Evolutionary conservation across 2,113 vertebrate species (phyloP).

Genomic region (Edolisoma coerulescens): DNA sequence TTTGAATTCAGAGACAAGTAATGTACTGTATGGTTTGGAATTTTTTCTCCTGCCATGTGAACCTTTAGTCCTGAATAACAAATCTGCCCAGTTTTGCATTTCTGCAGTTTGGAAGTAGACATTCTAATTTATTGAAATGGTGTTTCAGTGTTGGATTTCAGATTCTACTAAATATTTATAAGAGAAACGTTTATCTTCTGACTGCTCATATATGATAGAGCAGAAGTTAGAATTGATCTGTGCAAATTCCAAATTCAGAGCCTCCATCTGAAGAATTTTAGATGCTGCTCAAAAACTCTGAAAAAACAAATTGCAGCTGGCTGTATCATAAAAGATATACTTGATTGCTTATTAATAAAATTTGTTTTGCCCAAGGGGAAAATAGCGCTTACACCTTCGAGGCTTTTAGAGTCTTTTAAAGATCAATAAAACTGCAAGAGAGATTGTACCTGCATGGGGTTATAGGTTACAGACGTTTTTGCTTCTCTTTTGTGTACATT

Average conservation of each 20-base stretch:
- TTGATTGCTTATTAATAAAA: not conserved
- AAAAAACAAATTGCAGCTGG: not conserved
- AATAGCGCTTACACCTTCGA: not conserved
- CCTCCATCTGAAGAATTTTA: not conserved
- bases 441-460: not conserved
- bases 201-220: not conserved
- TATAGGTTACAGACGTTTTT: not conserved
- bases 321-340: not conserved
- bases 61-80: not conserved
- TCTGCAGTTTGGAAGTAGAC: not conserved
- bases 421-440: not conserved
- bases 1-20: not conserved
- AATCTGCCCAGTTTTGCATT: not conserved
- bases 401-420: not conserved
- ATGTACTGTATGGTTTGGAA: not conserved
- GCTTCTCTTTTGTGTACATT: rapidly evolving
- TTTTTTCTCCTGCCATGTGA: not conserved
- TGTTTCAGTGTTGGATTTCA: not conserved
- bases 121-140: not conserved
- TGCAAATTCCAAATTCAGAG: not conserved
- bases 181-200: not conserved
- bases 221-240: not conserved
- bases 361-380: not conserved
- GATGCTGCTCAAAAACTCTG: not conserved
- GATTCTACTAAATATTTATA: not conserved